Conservation (phyloP, 2,888 invertebrate genomes). For the Leptarthrus brevirostris region DNA sequence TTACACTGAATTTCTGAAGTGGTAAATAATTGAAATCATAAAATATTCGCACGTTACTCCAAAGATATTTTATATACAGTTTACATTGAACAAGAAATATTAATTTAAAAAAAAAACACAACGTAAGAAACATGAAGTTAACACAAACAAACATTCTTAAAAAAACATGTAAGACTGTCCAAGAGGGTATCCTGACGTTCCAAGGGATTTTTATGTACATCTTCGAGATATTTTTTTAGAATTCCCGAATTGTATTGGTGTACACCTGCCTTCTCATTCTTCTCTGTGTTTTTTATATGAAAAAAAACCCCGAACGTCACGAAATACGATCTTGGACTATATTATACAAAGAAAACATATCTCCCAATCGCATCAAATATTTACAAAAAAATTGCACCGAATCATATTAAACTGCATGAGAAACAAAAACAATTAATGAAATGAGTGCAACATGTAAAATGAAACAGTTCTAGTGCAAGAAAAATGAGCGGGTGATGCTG, state of each 20-base stretch:
- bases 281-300: not conserved
- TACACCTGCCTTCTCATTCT: no score
- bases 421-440: slow-evolving; percentile 5
- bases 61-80: no score
- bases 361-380: slow-evolving; percentile 19
- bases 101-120: slow-evolving; percentile 9
- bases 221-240: no score
- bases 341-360: slow-evolving; percentile 14
- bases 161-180: slow-evolving; percentile 25
- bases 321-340: slow-evolving; percentile 23
- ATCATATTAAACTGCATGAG: slow-evolving; percentile 6
- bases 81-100: slow-evolving; percentile 2
- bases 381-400: slow-evolving; percentile 16
- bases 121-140: slow-evolving; percentile 12
- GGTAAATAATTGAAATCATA: not conserved
- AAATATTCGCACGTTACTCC: not conserved
- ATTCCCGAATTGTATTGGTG: no score
- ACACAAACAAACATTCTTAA: slow-evolving; percentile 42
- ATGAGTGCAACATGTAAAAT: slow-evolving; percentile 38
- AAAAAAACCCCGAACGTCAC: not conserved
- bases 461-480: slow-evolving; percentile 28
- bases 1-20: not conserved
- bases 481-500: slow-evolving; percentile 30
- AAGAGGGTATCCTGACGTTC: not conserved
- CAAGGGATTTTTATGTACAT: not conserved